Conservation (phyloP, 2,113 vertebrate species). For the Hyla sarda region DNA sequence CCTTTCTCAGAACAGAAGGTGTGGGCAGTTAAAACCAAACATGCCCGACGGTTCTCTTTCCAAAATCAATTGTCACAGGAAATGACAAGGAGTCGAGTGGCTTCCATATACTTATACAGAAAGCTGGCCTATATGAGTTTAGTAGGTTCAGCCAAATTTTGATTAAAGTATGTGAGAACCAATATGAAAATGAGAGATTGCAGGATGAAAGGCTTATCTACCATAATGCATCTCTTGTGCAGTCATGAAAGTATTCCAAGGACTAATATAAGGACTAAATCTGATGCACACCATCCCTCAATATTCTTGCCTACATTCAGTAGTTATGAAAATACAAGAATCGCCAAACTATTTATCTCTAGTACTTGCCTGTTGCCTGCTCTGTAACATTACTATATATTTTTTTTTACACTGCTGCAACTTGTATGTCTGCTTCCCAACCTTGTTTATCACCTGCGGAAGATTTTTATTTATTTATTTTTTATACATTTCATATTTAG, state of each 20-base stretch:
- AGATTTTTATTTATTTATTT: background rate
- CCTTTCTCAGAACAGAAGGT: too few species aligned
- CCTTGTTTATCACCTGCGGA: background rate
- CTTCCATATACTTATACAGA: too few species aligned
- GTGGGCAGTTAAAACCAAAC: too few species aligned
- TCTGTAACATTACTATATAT: background rate
- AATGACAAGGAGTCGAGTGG: too few species aligned
- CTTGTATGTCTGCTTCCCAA: background rate
- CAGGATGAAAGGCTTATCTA: too few species aligned
- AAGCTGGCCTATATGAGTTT: too few species aligned
- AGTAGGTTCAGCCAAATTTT: too few species aligned
- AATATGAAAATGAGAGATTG: too few species aligned
- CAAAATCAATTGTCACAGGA: too few species aligned
- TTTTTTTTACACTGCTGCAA: background rate
- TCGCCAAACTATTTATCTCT: background rate
- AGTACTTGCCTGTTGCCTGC: background rate
- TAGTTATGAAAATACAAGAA: background rate
- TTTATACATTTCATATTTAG: conserved; percentile 25
- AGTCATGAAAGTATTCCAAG: background rate
- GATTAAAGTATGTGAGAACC: too few species aligned
- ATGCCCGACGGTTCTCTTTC: too few species aligned
- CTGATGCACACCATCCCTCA: background rate
- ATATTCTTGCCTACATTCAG: background rate
- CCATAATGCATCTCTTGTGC: background rate
- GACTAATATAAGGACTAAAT: background rate